A percentile compares a stretch with the other conserved stretches of the same genome.
Conservation (phyloP, 2,888 invertebrate species). For the Pyrrhosoma nymphula region DNA sequence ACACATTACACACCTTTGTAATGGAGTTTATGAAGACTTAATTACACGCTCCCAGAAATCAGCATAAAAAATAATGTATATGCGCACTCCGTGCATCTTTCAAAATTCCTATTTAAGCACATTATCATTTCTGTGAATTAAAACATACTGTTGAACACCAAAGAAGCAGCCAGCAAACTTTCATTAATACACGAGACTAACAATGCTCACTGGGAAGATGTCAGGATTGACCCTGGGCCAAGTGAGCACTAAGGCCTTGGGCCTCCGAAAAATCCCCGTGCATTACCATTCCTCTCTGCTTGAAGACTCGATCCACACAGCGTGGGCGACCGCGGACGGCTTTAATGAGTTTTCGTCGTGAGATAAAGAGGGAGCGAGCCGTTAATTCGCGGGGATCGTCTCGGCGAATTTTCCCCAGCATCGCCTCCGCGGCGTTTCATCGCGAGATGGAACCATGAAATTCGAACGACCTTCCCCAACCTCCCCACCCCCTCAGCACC, state of each 20-base stretch:
- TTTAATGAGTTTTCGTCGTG: neutral
- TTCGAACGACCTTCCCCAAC: neutral
- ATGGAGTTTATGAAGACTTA: no score
- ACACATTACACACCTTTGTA: no score
- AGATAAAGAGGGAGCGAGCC: neutral
- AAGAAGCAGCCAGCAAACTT: neutral
- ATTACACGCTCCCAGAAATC: no score
- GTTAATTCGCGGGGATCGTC: neutral
- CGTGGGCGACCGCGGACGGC: neutral
- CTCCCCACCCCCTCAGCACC: neutral
- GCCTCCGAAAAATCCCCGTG: neutral
- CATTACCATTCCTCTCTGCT: neutral
- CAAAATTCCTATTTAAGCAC: no score
- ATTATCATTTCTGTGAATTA: no score
- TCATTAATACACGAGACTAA: neutral
- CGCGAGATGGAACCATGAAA: neutral
- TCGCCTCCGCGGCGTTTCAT: neutral
- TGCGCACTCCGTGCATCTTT: no score
- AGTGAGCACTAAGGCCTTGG: neutral
- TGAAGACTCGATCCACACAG: neutral
- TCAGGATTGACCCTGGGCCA: neutral
- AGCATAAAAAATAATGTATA: no score
- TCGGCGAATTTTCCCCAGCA: neutral
- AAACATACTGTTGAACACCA: no score
- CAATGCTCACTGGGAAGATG: neutral